Conservation (phyloP, 2,888 invertebrate genomes). For the Chymomyza procnemis region DNA sequence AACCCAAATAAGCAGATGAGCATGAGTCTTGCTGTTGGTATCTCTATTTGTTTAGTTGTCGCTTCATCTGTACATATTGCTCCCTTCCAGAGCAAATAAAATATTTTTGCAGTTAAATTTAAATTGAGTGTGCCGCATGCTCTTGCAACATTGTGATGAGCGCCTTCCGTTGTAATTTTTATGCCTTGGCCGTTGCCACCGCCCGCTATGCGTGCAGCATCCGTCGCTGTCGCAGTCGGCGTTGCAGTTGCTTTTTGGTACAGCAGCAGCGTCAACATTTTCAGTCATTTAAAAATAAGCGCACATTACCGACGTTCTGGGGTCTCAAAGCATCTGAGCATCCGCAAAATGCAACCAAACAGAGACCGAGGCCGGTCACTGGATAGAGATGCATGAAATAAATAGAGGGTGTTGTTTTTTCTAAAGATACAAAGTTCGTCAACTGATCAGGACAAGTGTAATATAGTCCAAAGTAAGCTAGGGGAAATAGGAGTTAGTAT, state of each 20-base stretch:
- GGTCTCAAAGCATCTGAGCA: conserved; percentile 75
- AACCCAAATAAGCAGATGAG: conserved; percentile 1
- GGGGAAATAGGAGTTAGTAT: too few relatives aligned
- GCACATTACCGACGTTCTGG: conserved; percentile 59
- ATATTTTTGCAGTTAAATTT: conserved; percentile 73
- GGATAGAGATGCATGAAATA: conserved; percentile 40
- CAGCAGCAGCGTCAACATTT: conserved; percentile 36
- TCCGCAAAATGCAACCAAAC: conserved; percentile 37
- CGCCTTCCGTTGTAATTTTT: conserved; percentile 52
- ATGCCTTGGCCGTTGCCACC: conserved; percentile 31
- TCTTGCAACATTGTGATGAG: conserved; percentile 66
- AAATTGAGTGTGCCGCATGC: conserved; percentile 56
- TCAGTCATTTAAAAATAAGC: conserved; percentile 73
- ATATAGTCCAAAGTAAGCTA: too few relatives aligned
- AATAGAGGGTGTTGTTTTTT: not conserved
- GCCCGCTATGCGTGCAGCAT: conserved; percentile 44
- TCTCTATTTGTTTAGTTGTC: too few relatives aligned
- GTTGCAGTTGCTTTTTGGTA: conserved; percentile 4
- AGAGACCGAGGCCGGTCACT: conserved; percentile 29
- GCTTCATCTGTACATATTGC: not conserved
- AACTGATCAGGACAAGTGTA: too few relatives aligned
- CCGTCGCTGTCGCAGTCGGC: conserved; percentile 5
- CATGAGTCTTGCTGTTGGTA: not conserved
- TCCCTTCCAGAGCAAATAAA: conserved; percentile 43
- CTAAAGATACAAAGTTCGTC: not conserved